Evolutionary conservation across 2,797 vertebrate genomes (phyloP), one percentile per base, ranked within the genome.

Genomic region (Notolabrus celidotus): DNA sequence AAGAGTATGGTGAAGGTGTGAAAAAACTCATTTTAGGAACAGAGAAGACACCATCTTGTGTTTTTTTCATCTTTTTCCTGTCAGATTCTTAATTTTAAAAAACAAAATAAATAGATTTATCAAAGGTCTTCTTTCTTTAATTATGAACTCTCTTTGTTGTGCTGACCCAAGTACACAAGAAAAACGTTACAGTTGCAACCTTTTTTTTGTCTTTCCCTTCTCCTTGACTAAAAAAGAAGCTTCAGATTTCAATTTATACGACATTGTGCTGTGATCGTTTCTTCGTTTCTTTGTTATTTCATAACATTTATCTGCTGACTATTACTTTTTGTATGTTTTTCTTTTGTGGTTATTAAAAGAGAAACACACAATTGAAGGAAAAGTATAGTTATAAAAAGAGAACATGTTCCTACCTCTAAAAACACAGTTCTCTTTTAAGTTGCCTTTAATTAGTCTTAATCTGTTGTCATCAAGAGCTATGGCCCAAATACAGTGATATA

Each of bases 1-100:
- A 71, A 63, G 58, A 67, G 39, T 71, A 68, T 65, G 72, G 33
- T 64, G 69, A 71, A 79, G 63, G 74, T 82, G 84, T 68, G 72
- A 89, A 41, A 69, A 80, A 16, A 74, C 60, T 55, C 69, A 76
- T 45, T 69, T 67, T 14, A 22, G 16, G 42, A 70, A 74, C n/a
- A 79, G 23, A 65, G 67, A 62, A 68, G 43, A 73, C 51, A 66
- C 47, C 15, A 43, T 61, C 53, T 29, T 69, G 50, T 61, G 33
- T 27, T 65, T 71, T 72, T 50, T 42, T 68, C 29, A 56, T 27
- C 33, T 67, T n/a, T 58, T 36, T 10, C 3, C 31, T 34, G 34
- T 14, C 59, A 62, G 47, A 61, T 59, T 38, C 11, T 23, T 68
- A 7, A 27, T 65, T 73, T 43, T 19, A 33, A 41, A 67, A 68